These are phyloP conservation scores for Drosophila nigromelanica DNA, from an alignment of 1,140 invertebrate genomes.

Conservation along the genomic window DNA sequence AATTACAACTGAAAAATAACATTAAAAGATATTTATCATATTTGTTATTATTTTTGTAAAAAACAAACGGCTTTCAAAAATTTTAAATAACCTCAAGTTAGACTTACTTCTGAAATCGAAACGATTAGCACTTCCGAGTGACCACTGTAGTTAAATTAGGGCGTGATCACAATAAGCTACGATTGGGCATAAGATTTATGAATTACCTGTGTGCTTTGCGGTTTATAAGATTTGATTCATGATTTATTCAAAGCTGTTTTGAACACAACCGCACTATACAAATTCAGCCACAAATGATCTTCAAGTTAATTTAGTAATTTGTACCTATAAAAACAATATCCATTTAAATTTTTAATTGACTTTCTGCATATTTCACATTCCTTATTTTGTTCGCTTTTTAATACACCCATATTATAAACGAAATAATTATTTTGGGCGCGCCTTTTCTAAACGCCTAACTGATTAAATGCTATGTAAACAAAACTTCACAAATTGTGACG, in stretches of 20 bases:
- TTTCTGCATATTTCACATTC: background rate
- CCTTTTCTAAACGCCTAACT: slow-evolving; percentile 6
- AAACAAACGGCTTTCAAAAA: no score
- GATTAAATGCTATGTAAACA: slow-evolving; percentile 35
- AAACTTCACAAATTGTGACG: slow-evolving; percentile 22
- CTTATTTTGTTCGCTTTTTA: slow-evolving; percentile 13
- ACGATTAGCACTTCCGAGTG: background rate
- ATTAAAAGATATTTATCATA: no score
- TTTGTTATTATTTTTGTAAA: no score
- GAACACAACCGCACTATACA: background rate
- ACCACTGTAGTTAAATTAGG: background rate
- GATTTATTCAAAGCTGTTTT: background rate
- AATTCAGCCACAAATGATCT: background rate
- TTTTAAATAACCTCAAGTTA: no score
- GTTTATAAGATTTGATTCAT: background rate
- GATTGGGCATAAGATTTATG: background rate
- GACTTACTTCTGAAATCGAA: background rate
- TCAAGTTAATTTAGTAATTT: background rate
- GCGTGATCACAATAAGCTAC: background rate
- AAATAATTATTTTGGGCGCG: slow-evolving; percentile 33
- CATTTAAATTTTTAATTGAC: background rate
- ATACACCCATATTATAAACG: slow-evolving; percentile 8
- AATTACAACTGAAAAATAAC: no score
- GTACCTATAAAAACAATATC: background rate
- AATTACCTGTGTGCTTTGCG: background rate